Conservation (phyloP, 2,888 invertebrate species). For the Anaspis maculata region DNA sequence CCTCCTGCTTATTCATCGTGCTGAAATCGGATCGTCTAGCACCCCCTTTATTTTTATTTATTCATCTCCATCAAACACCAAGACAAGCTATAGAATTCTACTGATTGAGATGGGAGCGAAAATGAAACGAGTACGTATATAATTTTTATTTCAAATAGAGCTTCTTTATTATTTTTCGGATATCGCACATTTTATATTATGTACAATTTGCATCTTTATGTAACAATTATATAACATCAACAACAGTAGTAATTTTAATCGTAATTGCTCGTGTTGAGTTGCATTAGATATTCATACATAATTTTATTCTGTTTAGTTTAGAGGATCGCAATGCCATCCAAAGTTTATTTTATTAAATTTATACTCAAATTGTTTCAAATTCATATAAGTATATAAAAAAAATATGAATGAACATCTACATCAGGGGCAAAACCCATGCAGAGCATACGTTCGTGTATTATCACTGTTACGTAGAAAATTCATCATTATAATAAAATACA, state of each 20-base stretch:
- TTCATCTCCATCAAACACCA: no score
- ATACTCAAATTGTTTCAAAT: no score
- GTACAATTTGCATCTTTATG: conserved; percentile 68
- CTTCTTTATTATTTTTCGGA: conserved; percentile 27
- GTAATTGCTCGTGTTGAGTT: conserved; percentile 15
- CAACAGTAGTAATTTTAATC: conserved; percentile 61
- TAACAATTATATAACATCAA: conserved; percentile 72
- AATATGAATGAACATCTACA: no score
- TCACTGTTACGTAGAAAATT: conserved; percentile 31
- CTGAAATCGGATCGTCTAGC: no score
- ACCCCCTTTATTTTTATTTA: no score
- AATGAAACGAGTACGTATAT: no score
- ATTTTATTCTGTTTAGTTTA: no score
- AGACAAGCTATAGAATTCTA: no score
- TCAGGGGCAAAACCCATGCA: conserved; percentile 15
- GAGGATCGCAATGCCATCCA: no score
- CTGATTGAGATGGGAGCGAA: no score
- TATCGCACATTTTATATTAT: conserved; percentile 47
- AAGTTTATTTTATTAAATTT: conserved; percentile 8
- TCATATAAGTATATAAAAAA: conserved; percentile 9
- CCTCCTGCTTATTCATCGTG: no score
- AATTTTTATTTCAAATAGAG: conserved; percentile 22
- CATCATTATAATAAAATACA: conserved; percentile 30
- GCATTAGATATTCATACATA: conserved; percentile 2
- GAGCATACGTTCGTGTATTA: conserved; percentile 27